phyloP scores from a whole-genome alignment of 1,140 invertebrate genomes.

The Listronotus oregonensis region DNA sequence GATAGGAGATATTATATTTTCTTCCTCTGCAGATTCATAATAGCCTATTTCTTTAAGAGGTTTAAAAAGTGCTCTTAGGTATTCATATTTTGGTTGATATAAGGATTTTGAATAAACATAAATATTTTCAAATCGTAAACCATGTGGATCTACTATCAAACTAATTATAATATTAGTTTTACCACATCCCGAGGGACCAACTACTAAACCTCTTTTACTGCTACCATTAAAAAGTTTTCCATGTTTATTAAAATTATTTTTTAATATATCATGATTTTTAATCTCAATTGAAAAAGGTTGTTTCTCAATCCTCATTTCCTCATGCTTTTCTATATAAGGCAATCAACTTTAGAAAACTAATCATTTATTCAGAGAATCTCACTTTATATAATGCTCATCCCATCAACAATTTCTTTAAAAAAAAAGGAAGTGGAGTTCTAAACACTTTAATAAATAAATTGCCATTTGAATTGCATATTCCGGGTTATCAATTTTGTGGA shows the following conservation, averaged over 20 bases:
- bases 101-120: no score
- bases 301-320: no score
- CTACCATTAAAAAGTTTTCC: neutral
- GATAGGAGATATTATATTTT: constrained; percentile 46
- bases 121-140: constrained; percentile 52
- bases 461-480: no score
- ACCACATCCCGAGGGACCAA: constrained; percentile 49
- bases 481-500: no score
- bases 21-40: constrained; percentile 44
- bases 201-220: constrained; percentile 41
- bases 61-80: constrained; percentile 45
- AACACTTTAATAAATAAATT: no score
- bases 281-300: no score
- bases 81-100: constrained; percentile 51
- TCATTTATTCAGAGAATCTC: no score
- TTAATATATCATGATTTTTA: neutral
- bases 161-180: constrained; percentile 54
- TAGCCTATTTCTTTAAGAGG: constrained; percentile 43
- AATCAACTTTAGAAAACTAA: no score
- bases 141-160: constrained; percentile 46
- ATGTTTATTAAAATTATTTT: neutral
- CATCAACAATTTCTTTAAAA: no score
- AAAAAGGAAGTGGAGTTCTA: no score
- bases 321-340: no score
- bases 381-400: no score